Percentiles rank a stretch among this genome's conserved stretches.
Conservation (phyloP, 1,140 invertebrate species). For the Psix sp. region DNA sequence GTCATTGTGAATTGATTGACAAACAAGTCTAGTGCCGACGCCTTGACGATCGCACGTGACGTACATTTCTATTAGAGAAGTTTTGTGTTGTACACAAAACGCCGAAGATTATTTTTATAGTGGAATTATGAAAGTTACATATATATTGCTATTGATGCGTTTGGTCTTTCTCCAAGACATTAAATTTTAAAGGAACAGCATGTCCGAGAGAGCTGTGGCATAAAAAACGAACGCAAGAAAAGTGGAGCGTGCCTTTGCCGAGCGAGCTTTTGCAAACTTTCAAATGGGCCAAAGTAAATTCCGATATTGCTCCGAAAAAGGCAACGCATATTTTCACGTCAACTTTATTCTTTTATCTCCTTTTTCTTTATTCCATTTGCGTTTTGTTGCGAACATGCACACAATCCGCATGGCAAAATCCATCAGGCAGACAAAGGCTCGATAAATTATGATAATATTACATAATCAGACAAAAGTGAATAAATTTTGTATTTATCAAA, state of each 20-base stretch:
- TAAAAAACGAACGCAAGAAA: slow-evolving; percentile 28
- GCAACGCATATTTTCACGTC: slow-evolving; percentile 32
- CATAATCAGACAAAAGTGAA: too few species aligned
- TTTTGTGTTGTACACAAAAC: background rate
- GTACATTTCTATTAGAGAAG: slow-evolving; percentile 13
- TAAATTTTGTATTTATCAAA: too few species aligned
- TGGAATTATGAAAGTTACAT: slow-evolving; percentile 37
- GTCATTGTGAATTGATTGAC: slow-evolving; percentile 16
- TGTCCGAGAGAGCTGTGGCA: slow-evolving; percentile 17
- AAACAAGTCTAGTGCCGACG: slow-evolving; percentile 16
- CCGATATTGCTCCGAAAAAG: slow-evolving; percentile 29
- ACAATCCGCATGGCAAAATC: too few species aligned
- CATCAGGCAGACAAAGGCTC: too few species aligned
- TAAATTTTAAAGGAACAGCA: slow-evolving; percentile 42
- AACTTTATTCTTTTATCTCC: background rate
- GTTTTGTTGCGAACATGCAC: slow-evolving; percentile 1
- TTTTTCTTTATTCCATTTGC: slow-evolving; percentile 6
- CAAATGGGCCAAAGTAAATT: slow-evolving; percentile 47
- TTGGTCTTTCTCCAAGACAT: slow-evolving; percentile 41
- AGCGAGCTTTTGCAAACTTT: slow-evolving; percentile 36
- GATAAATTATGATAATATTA: slow-evolving; percentile 1
- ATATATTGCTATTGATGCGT: slow-evolving; percentile 32
- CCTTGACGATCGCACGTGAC: slow-evolving; percentile 18
- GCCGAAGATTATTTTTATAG: slow-evolving; percentile 25
- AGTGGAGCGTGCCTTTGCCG: slow-evolving; percentile 17